Percentiles rank a stretch among this genome's conserved stretches.
phyloP scores from a whole-genome alignment of 2,888 invertebrate species.

The Coecobrya sp. region DNA sequence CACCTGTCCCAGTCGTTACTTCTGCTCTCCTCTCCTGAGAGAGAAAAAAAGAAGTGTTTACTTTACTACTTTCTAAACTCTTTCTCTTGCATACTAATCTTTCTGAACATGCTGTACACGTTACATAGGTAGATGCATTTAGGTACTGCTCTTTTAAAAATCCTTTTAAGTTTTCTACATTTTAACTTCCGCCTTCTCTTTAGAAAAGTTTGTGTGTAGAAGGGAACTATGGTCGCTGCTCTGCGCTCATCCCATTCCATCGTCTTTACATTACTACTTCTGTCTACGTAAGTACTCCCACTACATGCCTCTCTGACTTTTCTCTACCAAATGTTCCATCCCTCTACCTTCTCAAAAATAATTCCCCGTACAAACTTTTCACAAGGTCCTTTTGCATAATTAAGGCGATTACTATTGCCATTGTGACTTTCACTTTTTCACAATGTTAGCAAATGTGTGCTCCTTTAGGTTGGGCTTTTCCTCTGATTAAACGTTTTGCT shows the following conservation, averaged over 20 bases:
- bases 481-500: conserved; percentile 69
- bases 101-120: conserved; percentile 5
- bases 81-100: conserved; percentile 25
- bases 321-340: not conserved
- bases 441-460: not conserved
- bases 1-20: conserved; percentile 31
- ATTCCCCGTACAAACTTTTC: conserved; percentile 60
- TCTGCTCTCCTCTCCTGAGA: not conserved
- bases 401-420: conserved; percentile 74
- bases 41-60: conserved; percentile 22
- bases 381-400: conserved; percentile 72
- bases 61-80: conserved; percentile 40
- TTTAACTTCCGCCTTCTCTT: conserved; percentile 14
- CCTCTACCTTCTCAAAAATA: conserved; percentile 9
- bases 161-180: conserved; percentile 16
- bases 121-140: not conserved
- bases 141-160: not conserved
- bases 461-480: not conserved
- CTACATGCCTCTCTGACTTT: conserved; percentile 16
- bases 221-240: not conserved
- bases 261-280: not conserved
- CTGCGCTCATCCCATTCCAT: not conserved
- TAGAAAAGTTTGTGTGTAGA: conserved; percentile 15
- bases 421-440: conserved; percentile 75
- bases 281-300: not conserved